Percentiles rank a stretch among this genome's conserved stretches.
Evolutionary conservation across 2,797 vertebrate genomes (phyloP).

Genomic region (Clarias pachynema): DNA sequence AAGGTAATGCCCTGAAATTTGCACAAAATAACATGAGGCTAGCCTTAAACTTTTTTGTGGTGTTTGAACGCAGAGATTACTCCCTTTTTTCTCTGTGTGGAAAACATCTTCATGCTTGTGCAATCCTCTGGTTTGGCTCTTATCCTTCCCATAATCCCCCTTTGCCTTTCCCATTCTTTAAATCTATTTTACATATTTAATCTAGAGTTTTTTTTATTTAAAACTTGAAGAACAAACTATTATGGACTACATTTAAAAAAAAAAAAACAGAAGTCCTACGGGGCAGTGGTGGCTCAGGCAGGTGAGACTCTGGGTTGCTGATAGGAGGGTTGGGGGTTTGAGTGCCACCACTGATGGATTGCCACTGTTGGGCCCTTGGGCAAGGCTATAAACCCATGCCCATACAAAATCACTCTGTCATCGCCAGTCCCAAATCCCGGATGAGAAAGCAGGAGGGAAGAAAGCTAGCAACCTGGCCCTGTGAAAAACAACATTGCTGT

Average conservation of each 20-base stretch:
- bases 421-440: too few species aligned
- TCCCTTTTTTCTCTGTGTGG: neutral
- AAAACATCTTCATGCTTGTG: neutral
- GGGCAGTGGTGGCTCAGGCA: too few species aligned
- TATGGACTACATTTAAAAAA: neutral
- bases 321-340: too few species aligned
- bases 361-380: too few species aligned
- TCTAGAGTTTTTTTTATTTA: neutral
- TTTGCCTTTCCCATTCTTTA: neutral
- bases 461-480: too few species aligned
- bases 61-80: neutral
- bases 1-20: neutral
- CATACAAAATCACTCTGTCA: too few species aligned
- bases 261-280: neutral
- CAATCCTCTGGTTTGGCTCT: neutral
- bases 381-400: too few species aligned
- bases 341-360: too few species aligned
- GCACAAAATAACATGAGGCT: neutral
- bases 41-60: neutral
- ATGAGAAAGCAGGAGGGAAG: too few species aligned
- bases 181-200: too few species aligned
- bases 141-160: neutral
- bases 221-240: neutral
- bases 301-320: too few species aligned
- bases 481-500: too few species aligned